Evolutionary conservation across 53 echinoderm and acorn worm genomes (phyloP).

Genomic region (Mesocentrotus franciscanus): DNA sequence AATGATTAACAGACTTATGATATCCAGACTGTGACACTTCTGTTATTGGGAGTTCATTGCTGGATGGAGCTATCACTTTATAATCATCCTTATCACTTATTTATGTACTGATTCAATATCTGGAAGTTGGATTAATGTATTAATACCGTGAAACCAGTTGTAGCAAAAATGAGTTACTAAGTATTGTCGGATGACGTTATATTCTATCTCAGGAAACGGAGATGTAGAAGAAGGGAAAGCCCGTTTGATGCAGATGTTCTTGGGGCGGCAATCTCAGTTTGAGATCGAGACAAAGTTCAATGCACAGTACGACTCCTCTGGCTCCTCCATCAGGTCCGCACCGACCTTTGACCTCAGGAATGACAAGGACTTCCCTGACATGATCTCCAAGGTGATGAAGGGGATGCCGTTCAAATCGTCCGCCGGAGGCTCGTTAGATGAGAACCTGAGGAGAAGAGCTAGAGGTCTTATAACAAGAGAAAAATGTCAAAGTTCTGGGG

Average conservation of each 20-base stretch:
- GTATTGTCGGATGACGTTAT: neutral
- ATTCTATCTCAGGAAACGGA: neutral
- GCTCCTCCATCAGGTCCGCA: conserved; percentile 51
- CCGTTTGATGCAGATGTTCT: conserved; percentile 82
- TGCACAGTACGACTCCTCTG: neutral
- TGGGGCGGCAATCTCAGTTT: conserved; percentile 67
- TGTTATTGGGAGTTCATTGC: too few relatives aligned
- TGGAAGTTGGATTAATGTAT: neutral
- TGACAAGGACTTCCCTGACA: conserved; percentile 41
- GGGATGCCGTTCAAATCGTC: conserved; percentile 51
- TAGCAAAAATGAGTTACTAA: neutral
- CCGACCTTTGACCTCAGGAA: conserved; percentile 50
- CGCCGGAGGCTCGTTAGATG: conserved; percentile 17
- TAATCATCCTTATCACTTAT: too few relatives aligned
- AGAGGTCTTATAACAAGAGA: neutral
- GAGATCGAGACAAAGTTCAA: conserved; percentile 12
- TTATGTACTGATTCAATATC: too few relatives aligned
- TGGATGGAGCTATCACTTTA: too few relatives aligned
- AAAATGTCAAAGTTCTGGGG: neutral
- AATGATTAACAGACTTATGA: too few relatives aligned
- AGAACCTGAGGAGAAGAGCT: neutral
- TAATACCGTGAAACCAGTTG: neutral
- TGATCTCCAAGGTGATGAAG: conserved; percentile 37
- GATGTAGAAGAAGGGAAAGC: conserved; percentile 80
- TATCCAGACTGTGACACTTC: too few relatives aligned